These are phyloP conservation scores for Vidua chalybeata DNA, from an alignment of 2,113 vertebrate genomes.

Conservation along the genomic window DNA sequence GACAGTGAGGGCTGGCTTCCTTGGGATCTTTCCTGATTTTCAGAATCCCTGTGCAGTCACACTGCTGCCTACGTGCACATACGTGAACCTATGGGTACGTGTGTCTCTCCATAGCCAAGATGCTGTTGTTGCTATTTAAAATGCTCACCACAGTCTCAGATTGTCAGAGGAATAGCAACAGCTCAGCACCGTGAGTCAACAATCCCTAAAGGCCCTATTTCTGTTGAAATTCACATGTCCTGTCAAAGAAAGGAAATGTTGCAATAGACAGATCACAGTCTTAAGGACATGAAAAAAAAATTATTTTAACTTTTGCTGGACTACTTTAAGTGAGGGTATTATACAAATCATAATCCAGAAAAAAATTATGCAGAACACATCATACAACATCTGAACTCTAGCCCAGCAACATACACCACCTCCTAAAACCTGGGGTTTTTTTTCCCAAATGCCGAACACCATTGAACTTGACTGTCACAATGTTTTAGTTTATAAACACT, in stretches of 20 bases:
- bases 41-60: background rate
- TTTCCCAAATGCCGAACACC: background rate
- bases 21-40: background rate
- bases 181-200: background rate
- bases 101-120: background rate
- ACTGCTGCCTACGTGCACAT: fast-evolving
- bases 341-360: background rate
- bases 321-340: background rate
- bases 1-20: background rate
- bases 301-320: background rate
- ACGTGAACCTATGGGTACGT: background rate
- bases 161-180: conserved; percentile 2
- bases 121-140: background rate
- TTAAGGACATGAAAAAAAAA: background rate
- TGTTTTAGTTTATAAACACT: background rate
- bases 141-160: background rate
- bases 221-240: background rate
- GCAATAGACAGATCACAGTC: background rate
- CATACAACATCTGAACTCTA: background rate
- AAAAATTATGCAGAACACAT: background rate
- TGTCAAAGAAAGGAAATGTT: background rate
- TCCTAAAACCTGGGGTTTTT: background rate
- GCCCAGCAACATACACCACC: background rate
- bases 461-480: background rate
- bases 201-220: background rate